A percentile compares a stretch with the other conserved stretches of the same genome.
Evolutionary conservation across 2,113 vertebrate genomes (phyloP).

Genomic region (Phalacrocorax pelagicus): DNA sequence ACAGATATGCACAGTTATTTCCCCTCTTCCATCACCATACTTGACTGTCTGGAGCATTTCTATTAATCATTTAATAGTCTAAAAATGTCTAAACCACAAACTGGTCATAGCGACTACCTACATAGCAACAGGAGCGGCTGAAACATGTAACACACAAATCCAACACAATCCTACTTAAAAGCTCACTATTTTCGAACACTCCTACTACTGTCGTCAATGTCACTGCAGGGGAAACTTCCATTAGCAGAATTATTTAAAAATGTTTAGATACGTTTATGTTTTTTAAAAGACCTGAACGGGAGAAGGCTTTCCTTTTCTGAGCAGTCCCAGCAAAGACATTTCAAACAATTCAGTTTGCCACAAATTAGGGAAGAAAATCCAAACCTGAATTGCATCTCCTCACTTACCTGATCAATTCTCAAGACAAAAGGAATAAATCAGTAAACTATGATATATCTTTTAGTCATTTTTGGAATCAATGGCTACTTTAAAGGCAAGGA

Average conservation of each 20-base stretch:
- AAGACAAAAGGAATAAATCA: not conserved
- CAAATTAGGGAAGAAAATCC: not conserved
- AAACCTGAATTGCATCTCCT: not conserved
- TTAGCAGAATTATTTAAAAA: not conserved
- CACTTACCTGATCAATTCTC: not conserved
- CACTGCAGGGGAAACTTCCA: not conserved
- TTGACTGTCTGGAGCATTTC: not conserved
- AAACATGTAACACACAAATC: not conserved
- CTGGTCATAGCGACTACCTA: not conserved
- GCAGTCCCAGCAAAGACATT: not conserved
- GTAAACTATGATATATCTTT: not conserved
- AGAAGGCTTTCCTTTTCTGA: not conserved
- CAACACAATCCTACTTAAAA: not conserved
- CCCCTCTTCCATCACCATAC: not conserved
- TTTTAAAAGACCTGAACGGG: not conserved
- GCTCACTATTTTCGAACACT: not conserved
- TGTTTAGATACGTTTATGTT: not conserved
- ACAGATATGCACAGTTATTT: not conserved
- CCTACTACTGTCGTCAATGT: rapidly evolving
- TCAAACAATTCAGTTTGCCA: not conserved
- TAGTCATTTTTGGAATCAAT: not conserved
- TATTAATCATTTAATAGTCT: not conserved
- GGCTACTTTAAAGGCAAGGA: not conserved
- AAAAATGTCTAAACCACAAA: not conserved
- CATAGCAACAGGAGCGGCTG: not conserved